A percentile compares a stretch with the other conserved stretches of the same genome.
These are phyloP conservation scores for Eumaeus atala DNA, from an alignment of 1,140 invertebrate genomes.

Conservation along the genomic window DNA sequence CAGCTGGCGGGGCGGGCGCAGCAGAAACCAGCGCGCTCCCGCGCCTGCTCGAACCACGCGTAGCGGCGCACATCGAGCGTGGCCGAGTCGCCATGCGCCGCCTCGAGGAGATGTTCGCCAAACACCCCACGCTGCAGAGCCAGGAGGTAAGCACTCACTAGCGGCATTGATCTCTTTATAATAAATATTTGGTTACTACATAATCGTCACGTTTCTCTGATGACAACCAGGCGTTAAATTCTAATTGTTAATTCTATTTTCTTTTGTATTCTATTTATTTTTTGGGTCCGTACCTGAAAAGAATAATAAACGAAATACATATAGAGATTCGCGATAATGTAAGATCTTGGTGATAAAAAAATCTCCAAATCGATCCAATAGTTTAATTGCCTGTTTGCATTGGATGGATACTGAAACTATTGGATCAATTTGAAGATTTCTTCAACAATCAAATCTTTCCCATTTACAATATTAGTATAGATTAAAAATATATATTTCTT, in stretches of 20 bases:
- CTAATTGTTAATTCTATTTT: no score
- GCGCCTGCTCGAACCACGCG: slow-evolving; percentile 75
- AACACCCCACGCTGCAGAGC: slow-evolving; percentile 81
- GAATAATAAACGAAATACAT: no score
- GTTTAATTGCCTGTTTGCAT: no score
- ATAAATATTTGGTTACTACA: neutral
- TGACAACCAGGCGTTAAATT: neutral
- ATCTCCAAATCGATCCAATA: no score
- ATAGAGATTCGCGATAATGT: no score
- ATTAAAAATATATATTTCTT: slow-evolving; percentile 31
- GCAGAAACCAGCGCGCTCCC: no score
- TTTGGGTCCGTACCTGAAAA: no score
- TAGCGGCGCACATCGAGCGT: slow-evolving; percentile 83
- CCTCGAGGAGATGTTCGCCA: slow-evolving; percentile 84
- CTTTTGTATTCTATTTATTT: no score
- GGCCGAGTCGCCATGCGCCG: slow-evolving; percentile 83
- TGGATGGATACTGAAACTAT: neutral
- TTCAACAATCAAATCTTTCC: no score
- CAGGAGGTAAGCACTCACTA: slow-evolving; percentile 79
- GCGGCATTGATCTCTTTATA: neutral
- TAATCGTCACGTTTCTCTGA: neutral
- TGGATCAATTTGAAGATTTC: no score
- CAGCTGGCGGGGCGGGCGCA: slow-evolving; percentile 9
- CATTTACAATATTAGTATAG: neutral
- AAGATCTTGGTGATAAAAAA: no score